A percentile compares a stretch with the other conserved stretches of the same genome.
phyloP scores from a whole-genome alignment of 2,797 vertebrate species.

The Monodelphis domestica region DNA sequence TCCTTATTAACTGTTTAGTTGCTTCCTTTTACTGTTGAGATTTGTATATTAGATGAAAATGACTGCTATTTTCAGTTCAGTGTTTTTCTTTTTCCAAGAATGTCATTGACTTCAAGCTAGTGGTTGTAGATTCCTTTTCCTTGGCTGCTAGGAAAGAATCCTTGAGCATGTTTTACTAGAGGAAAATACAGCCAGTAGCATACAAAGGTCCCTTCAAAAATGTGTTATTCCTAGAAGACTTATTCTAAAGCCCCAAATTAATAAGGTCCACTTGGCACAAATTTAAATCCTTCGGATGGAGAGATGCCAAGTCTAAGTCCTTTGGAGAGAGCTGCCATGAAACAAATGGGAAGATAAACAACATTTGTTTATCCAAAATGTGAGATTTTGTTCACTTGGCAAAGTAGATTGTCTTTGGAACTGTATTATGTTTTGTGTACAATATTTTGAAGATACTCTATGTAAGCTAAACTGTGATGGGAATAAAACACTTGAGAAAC shows the following conservation, averaged over 20 bases:
- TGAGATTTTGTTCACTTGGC: constrained; percentile 50
- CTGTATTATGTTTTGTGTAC: constrained; percentile 55
- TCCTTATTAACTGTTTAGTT: constrained; percentile 10
- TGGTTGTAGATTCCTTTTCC: constrained; percentile 61
- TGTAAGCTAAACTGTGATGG: constrained; percentile 65
- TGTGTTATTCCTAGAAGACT: constrained; percentile 1
- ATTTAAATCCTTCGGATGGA: constrained; percentile 28
- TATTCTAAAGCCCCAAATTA: constrained; percentile 45
- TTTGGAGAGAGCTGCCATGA: constrained; percentile 16
- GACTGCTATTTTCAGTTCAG: constrained; percentile 50
- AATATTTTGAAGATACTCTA: constrained; percentile 66
- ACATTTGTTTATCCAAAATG: constrained; percentile 7
- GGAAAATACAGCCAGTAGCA: background rate
- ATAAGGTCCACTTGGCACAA: constrained; percentile 12
- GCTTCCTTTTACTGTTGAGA: constrained; percentile 44
- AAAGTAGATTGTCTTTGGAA: constrained; percentile 52
- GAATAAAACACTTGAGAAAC: constrained; percentile 57
- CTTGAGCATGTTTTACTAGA: background rate
- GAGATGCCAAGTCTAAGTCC: constrained; percentile 41
- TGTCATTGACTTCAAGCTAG: constrained; percentile 18
- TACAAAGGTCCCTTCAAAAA: background rate
- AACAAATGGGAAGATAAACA: background rate
- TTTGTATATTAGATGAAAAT: constrained; percentile 49
- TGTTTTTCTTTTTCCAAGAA: constrained; percentile 58
- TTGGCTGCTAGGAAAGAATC: constrained; percentile 34